Percentiles rank a stretch among this genome's conserved stretches.
These are phyloP conservation scores for Neolamprologus toae DNA, from an alignment of 2,113 vertebrate species.

Conservation along the genomic window DNA sequence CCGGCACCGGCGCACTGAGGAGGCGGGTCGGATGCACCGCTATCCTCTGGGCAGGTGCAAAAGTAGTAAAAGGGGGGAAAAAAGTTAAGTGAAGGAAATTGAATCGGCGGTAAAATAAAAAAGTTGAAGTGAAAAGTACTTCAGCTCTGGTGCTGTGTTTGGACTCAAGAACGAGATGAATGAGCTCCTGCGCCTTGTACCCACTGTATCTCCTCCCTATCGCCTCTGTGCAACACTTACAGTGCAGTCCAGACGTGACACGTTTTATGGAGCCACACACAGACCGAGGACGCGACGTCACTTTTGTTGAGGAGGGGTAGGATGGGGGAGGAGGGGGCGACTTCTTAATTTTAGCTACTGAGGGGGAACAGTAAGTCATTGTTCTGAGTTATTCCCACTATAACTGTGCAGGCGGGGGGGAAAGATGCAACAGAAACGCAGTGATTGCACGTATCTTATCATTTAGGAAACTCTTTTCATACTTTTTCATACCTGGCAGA, in stretches of 20 bases:
- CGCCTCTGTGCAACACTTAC: slow-evolving; percentile 12
- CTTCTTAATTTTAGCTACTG: not conserved
- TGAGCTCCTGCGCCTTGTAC: not conserved
- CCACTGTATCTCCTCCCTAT: slow-evolving; percentile 13
- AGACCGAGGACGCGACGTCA: slow-evolving; percentile 69
- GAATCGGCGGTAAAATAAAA: not conserved
- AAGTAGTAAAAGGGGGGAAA: fast-evolving
- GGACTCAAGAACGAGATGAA: not conserved
- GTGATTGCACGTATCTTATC: not conserved
- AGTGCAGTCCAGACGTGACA: slow-evolving; percentile 5
- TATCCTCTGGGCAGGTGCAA: slow-evolving; percentile 63
- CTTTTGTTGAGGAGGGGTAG: slow-evolving; percentile 6
- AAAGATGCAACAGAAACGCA: not conserved
- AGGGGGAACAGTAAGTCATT: not conserved
- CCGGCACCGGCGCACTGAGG: not conserved
- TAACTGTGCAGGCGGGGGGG: fast-evolving
- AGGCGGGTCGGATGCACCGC: slow-evolving; percentile 25
- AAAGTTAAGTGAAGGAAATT: not conserved
- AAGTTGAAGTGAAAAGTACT: not conserved
- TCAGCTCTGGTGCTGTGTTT: not conserved
- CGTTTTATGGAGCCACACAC: slow-evolving; percentile 60
- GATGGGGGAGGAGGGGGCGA: not conserved
- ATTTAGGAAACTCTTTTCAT: not conserved
- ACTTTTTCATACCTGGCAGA: not conserved
- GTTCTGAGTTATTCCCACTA: not conserved